Evolutionary conservation across 2,888 invertebrate genomes (phyloP).

Genomic region (Apamea monoglypha): DNA sequence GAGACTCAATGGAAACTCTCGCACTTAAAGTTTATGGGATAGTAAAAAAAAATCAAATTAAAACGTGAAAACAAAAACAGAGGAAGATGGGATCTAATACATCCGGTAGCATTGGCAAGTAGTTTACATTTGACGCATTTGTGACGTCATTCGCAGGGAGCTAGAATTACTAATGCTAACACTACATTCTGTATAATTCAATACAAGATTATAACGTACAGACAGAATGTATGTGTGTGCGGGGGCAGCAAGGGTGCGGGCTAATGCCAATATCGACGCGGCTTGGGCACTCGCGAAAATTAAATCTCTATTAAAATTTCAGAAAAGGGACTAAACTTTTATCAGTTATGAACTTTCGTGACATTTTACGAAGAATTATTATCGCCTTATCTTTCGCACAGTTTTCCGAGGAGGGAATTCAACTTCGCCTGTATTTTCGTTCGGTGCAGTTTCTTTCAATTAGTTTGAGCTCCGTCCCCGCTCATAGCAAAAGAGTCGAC

Average conservation of each 20-base stretch:
- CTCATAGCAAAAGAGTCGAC: conserved; percentile 60
- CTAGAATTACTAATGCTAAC: conserved; percentile 16
- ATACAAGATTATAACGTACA: conserved; percentile 22
- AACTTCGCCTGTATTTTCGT: conserved; percentile 80
- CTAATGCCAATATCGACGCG: conserved; percentile 72
- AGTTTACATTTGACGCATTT: conserved; percentile 41
- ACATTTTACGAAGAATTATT: conserved; percentile 89
- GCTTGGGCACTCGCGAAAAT: conserved; percentile 83
- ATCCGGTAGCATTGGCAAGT: conserved; percentile 33
- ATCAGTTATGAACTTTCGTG: conserved; percentile 90
- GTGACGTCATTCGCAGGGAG: conserved; percentile 44
- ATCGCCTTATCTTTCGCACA: conserved; percentile 85
- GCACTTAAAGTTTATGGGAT: conserved; percentile 20
- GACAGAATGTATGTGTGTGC: conserved; percentile 15
- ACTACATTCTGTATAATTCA: conserved; percentile 28
- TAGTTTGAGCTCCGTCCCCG: conserved; percentile 67
- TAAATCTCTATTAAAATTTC: conserved; percentile 89
- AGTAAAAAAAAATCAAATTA: conserved; percentile 24
- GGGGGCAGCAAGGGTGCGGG: conserved; percentile 47
- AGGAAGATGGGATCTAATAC: conserved; percentile 24
- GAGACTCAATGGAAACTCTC: conserved; percentile 3
- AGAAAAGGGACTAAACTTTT: conserved; percentile 88
- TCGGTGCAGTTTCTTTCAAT: conserved; percentile 84
- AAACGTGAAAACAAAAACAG: conserved; percentile 34
- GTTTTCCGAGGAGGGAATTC: conserved; percentile 81